A percentile compares a stretch with the other conserved stretches of the same genome.
Conservation (phyloP, 2,113 vertebrate species). For the Stegastes partitus region DNA sequence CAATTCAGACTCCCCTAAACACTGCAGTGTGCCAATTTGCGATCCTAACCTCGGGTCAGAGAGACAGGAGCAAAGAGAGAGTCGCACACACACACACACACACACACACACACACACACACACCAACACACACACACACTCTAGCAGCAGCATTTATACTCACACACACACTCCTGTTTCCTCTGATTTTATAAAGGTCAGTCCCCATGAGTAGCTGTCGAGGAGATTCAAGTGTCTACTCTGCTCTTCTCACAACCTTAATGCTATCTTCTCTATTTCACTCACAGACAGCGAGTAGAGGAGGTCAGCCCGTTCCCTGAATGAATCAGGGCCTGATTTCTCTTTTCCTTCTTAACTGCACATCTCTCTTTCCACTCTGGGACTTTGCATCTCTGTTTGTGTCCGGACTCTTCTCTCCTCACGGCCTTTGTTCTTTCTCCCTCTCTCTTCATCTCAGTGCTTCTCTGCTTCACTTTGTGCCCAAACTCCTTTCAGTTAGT, state of each 20-base stretch:
- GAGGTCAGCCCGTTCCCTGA: conserved; percentile 54
- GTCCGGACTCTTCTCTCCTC: not conserved
- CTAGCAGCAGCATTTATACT: conserved; percentile 4
- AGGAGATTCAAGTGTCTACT: conserved; percentile 60
- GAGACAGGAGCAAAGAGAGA: conserved; percentile 43
- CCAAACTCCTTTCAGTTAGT: conserved; percentile 1
- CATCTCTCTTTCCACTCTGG: conserved; percentile 3
- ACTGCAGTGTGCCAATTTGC: conserved; percentile 73
- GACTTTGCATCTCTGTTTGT: conserved; percentile 20
- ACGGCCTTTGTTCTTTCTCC: not conserved
- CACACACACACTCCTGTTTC: conserved; percentile 42
- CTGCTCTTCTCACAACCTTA: conserved; percentile 52
- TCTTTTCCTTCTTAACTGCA: conserved; percentile 18
- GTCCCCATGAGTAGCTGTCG: conserved; percentile 64
- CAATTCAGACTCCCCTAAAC: conserved; percentile 61
- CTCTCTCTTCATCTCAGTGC: not conserved
- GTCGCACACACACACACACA: not conserved
- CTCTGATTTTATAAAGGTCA: conserved; percentile 76
- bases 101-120: not conserved
- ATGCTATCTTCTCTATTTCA: conserved; percentile 26
- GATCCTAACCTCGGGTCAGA: conserved; percentile 68
- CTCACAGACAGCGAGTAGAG: conserved; percentile 33
- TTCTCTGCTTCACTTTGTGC: conserved; percentile 3
- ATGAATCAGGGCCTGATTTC: conserved; percentile 48
- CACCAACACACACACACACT: conserved; percentile 24